A percentile compares a stretch with the other conserved stretches of the same genome.
Evolutionary conservation across 2,113 vertebrate genomes (phyloP).

Genomic region (Anolis sagrei): DNA sequence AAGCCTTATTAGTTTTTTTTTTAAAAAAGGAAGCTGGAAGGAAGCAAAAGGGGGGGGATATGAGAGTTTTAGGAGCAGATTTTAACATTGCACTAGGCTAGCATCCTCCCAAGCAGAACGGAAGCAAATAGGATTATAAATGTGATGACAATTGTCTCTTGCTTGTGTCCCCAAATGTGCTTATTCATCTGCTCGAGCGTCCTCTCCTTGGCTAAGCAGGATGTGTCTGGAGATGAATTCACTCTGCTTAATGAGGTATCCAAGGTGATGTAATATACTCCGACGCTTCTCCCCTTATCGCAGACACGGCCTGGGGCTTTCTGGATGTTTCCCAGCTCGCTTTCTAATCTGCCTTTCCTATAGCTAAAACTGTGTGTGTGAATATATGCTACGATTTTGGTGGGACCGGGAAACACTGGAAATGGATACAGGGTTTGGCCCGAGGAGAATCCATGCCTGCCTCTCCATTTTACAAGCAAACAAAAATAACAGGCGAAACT

Average conservation of each 20-base stretch:
- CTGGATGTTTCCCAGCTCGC: not conserved
- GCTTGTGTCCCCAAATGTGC: constrained; percentile 30
- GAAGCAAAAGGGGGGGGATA: not conserved
- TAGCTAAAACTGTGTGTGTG: not conserved
- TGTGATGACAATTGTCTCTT: constrained; percentile 34
- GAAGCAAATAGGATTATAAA: constrained; percentile 4
- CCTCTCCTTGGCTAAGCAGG: constrained; percentile 32
- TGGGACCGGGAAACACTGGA: not conserved
- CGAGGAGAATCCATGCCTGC: not conserved
- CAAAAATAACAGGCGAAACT: not conserved
- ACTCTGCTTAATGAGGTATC: constrained; percentile 18
- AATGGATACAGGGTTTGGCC: not conserved
- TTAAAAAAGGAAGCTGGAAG: not conserved
- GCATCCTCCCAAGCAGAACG: not conserved
- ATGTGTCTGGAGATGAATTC: fast-evolving
- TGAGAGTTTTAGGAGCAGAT: not conserved
- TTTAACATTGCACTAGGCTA: not conserved
- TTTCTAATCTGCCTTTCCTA: not conserved
- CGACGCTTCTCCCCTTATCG: not conserved
- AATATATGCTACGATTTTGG: not conserved
- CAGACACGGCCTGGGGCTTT: constrained; percentile 26
- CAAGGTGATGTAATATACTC: constrained; percentile 19
- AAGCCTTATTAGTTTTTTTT: not conserved
- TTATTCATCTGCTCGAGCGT: constrained; percentile 39
- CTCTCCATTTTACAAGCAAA: not conserved